phyloP scores from a whole-genome alignment of 2,797 vertebrate genomes.

The Pseudochirops cupreus region DNA sequence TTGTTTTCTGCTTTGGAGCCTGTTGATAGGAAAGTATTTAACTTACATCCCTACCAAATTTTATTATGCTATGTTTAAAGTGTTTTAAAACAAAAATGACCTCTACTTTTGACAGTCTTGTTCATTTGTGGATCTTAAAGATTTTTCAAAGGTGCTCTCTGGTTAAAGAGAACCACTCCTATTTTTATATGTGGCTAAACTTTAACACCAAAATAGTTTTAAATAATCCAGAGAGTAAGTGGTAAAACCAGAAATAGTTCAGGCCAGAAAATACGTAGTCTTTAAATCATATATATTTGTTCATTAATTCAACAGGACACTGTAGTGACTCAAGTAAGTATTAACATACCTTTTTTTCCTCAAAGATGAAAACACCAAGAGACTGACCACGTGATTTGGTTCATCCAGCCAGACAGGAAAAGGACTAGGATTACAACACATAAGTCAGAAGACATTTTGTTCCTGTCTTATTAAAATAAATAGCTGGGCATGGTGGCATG shows the following conservation, averaged over 20 bases:
- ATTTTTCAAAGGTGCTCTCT: conserved; percentile 46
- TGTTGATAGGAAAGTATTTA: conserved; percentile 12
- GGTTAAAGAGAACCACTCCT: not conserved
- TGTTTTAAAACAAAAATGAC: conserved; percentile 35
- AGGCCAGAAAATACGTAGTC: conserved; percentile 3
- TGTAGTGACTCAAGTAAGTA: not conserved
- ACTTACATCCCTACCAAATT: conserved; percentile 8
- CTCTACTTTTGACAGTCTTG: conserved; percentile 17
- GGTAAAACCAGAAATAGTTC: conserved; percentile 8
- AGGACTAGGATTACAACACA: not conserved
- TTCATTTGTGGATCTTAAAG: conserved; percentile 49
- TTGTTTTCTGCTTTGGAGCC: conserved; percentile 39
- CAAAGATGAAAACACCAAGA: conserved; percentile 37
- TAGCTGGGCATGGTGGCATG: not conserved
- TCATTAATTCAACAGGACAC: conserved; percentile 20
- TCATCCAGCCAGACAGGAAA: not conserved
- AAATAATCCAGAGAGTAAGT: conserved; percentile 40
- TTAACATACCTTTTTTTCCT: not conserved
- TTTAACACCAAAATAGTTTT: conserved; percentile 11
- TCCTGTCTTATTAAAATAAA: not conserved
- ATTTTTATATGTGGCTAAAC: conserved; percentile 55
- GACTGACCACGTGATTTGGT: conserved; percentile 11
- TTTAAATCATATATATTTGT: not conserved
- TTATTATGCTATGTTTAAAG: not conserved
- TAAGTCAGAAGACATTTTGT: not conserved